phyloP scores from a whole-genome alignment of 2,113 vertebrate genomes.

The Glaucidium brasilianum region DNA sequence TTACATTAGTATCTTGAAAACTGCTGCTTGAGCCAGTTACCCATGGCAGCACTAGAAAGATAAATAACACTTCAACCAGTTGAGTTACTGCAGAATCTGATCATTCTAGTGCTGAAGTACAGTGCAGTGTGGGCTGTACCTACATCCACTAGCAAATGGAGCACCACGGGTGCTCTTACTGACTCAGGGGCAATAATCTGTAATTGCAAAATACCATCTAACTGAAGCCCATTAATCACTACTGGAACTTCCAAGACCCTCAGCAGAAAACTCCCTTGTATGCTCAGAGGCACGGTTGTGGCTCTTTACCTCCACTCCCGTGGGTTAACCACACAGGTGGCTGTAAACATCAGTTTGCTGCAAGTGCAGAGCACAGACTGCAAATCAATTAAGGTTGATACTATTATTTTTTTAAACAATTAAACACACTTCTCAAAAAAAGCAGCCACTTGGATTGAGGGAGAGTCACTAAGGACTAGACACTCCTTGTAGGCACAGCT shows the following conservation, averaged over 20 bases:
- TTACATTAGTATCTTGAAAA: background rate
- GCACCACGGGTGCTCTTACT: background rate
- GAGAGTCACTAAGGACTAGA: background rate
- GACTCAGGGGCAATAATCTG: background rate
- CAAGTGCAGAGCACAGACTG: background rate
- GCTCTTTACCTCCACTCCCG: background rate
- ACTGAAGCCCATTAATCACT: background rate
- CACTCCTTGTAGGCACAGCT: background rate
- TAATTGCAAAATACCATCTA: background rate
- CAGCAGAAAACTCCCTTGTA: background rate
- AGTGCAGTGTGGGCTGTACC: accelerated
- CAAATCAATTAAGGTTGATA: background rate
- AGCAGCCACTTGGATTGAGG: background rate
- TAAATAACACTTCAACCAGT: background rate
- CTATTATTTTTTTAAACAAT: background rate
- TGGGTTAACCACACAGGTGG: background rate
- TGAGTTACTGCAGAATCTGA: background rate
- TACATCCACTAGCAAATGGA: background rate
- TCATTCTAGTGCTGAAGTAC: background rate
- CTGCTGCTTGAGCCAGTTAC: background rate
- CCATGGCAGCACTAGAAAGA: background rate
- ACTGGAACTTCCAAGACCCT: background rate
- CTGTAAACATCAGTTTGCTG: background rate
- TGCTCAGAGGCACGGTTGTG: background rate
- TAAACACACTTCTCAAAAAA: background rate